Evolutionary conservation across 2,797 vertebrate species (phyloP), one percentile per base, ranked within the genome.

Genomic region (Chrosomus eos): DNA sequence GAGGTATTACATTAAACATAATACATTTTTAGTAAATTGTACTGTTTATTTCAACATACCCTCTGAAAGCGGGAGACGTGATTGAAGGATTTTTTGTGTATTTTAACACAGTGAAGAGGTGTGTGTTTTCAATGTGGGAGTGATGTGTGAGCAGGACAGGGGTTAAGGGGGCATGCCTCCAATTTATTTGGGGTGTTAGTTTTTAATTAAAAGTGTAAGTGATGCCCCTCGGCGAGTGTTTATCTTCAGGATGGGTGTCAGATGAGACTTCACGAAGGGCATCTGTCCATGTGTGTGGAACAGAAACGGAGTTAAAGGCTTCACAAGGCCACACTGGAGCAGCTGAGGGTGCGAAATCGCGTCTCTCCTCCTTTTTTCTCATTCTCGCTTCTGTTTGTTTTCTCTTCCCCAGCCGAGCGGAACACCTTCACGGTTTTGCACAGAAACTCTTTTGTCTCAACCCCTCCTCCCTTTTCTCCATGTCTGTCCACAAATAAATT

Each of bases 121-220:
- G 9, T 43, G 48, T 73, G 72, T 78, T 74, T 76, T 82, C 45
- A 21, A 81, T 60, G 70, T 62, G 40, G 60, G 74, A 60, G 58
- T 31, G 80, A 64, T 85, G 76, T 55, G 62, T 66, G 64, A 38
- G 67, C 58, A 84, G 36, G 55, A 76, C 38, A 9, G 74, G n/a
- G 70, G 93, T 93, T 93, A 85, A 80, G 45, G 31, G 76, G 89
- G 84, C 90, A 70, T 45, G 86, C 1, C 90, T 85, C 87, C 85
- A 90, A 93, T 94, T 93, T 92, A 93, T 93, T 91, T 85, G 91
- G 88, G 91, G 90, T 93, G 93, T 93, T 92, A 92, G 90, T 89
- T 92, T 94, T 95, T 95, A 94, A 95, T 95, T 95, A 94, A 93
- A 95, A 92, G 89, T 90, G 92, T 94, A 94, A 94, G 90, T 11